A percentile compares a stretch with the other conserved stretches of the same genome.
Evolutionary conservation across 2,113 vertebrate species (phyloP).

Genomic region (Rhadina sibilatrix): DNA sequence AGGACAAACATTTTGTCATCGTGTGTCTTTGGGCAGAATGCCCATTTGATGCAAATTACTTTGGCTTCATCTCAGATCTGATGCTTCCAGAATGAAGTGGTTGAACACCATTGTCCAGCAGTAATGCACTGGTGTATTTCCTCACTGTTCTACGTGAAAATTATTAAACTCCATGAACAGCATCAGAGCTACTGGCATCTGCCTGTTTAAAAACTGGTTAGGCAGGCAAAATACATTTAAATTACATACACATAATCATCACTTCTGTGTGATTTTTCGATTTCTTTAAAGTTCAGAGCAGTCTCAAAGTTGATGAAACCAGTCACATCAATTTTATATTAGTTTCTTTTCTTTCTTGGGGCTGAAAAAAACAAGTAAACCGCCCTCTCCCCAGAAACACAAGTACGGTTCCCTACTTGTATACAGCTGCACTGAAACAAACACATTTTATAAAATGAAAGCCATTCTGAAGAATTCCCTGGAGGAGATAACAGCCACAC

Average conservation of each 20-base stretch:
- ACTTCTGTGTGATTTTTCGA: not conserved
- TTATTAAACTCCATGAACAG: not conserved
- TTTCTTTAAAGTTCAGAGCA: not conserved
- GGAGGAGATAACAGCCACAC: constrained; percentile 22
- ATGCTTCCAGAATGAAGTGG: not conserved
- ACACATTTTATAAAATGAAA: constrained; percentile 67
- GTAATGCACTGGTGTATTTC: not conserved
- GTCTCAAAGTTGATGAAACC: not conserved
- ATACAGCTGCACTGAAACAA: constrained; percentile 30
- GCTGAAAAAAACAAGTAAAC: not conserved
- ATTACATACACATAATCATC: not conserved
- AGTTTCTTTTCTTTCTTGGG: not conserved
- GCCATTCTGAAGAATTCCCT: constrained; percentile 62
- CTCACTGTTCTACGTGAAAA: not conserved
- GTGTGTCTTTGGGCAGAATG: not conserved
- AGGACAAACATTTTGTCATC: not conserved
- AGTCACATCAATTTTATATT: not conserved
- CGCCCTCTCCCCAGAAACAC: not conserved
- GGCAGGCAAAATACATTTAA: not conserved
- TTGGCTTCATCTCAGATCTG: not conserved
- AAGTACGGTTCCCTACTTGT: not conserved
- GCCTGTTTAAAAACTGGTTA: not conserved
- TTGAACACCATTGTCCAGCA: not conserved
- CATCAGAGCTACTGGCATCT: not conserved
- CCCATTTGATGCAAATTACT: not conserved